Percentiles rank a stretch among this genome's conserved stretches.
phyloP scores from a whole-genome alignment of 2,888 invertebrate genomes.

The Norana najaformis region DNA sequence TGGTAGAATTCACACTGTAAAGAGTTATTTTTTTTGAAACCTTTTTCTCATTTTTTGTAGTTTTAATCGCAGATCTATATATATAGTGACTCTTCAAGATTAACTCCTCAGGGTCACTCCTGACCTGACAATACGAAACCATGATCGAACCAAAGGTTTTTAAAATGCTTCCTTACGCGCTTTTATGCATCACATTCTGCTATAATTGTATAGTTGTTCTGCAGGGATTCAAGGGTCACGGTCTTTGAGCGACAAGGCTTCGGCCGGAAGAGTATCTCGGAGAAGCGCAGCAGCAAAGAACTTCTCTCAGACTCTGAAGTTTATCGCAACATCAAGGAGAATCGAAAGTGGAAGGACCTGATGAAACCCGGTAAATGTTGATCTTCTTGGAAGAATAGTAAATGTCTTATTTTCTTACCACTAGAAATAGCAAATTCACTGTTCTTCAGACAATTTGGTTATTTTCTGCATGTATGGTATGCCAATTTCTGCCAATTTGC shows the following conservation, averaged over 20 bases:
- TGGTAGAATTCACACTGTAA: too few species aligned
- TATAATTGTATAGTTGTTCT: not conserved
- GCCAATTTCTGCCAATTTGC: not conserved
- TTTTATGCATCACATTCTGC: not conserved
- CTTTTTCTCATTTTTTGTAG: too few species aligned
- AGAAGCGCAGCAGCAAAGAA: slow-evolving; percentile 1
- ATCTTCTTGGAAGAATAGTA: not conserved
- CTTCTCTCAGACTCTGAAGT: not conserved
- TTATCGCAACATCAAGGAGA: slow-evolving; percentile 23
- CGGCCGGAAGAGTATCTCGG: slow-evolving; percentile 1
- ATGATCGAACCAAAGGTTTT: not conserved
- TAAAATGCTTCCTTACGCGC: not conserved
- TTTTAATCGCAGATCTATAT: too few species aligned
- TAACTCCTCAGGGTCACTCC: not conserved
- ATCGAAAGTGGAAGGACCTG: not conserved
- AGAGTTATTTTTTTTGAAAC: too few species aligned
- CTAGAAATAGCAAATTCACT: not conserved
- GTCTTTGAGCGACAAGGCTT: not conserved
- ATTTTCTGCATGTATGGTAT: not conserved
- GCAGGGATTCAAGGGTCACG: not conserved
- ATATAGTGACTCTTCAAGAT: too few species aligned
- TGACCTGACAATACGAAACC: not conserved
- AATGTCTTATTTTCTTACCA: not conserved
- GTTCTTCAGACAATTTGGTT: not conserved
- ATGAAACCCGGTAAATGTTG: not conserved